Evolutionary conservation across 1,140 invertebrate species (phyloP).

Genomic region (Lepidostoma basale): DNA sequence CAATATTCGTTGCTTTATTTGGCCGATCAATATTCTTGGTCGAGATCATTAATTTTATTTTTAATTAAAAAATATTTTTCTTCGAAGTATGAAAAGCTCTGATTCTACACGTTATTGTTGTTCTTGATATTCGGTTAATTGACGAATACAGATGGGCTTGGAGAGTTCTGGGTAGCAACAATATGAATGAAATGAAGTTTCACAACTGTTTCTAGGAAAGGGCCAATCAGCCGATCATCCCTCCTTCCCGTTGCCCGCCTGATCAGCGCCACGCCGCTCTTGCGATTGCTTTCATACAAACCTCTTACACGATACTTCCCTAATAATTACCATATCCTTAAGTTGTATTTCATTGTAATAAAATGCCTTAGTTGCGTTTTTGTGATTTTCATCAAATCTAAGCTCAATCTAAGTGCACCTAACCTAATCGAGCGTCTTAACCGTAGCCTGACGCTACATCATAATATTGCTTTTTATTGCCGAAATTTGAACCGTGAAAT

Average conservation of each 20-base stretch:
- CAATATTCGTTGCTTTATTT: constrained; percentile 45
- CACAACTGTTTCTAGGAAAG: too few species aligned
- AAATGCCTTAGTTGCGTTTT: constrained; percentile 25
- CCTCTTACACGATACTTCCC: neutral
- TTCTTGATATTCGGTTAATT: constrained; percentile 26
- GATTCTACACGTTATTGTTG: constrained; percentile 11
- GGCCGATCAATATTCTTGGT: constrained; percentile 36
- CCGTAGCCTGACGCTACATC: constrained; percentile 35
- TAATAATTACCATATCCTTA: neutral
- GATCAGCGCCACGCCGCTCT: too few species aligned
- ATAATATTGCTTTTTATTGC: constrained; percentile 47
- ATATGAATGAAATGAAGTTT: too few species aligned
- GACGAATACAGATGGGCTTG: neutral
- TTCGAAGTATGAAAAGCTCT: constrained; percentile 46
- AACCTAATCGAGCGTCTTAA: constrained; percentile 42
- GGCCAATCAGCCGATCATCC: too few species aligned
- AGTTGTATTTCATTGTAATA: neutral
- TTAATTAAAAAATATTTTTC: constrained; percentile 38
- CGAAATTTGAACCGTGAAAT: constrained; percentile 36
- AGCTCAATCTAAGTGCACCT: constrained; percentile 44
- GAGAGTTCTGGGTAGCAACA: too few species aligned
- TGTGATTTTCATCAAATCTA: constrained; percentile 34
- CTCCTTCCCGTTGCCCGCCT: too few species aligned
- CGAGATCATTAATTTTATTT: constrained; percentile 36
- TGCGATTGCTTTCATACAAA: neutral